Evolutionary conservation across 2,888 invertebrate species (phyloP).

Genomic region (Campopleginae sp.): DNA sequence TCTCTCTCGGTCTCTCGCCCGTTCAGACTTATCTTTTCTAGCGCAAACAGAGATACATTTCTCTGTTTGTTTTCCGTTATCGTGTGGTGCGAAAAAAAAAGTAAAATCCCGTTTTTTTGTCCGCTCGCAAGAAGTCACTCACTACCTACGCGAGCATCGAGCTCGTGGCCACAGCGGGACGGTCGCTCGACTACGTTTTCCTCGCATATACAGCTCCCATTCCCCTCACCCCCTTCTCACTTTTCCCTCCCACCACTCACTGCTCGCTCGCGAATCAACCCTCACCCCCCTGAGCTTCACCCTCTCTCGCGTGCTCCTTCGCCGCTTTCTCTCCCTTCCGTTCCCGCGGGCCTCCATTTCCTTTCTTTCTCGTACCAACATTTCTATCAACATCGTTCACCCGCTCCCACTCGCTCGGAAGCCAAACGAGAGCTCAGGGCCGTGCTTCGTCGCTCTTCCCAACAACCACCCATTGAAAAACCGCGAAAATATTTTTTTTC

Average conservation of each 20-base stretch:
- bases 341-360: slow-evolving; percentile 23
- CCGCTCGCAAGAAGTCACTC: slow-evolving; percentile 78
- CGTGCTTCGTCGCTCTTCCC: slow-evolving; percentile 48
- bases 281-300: slow-evolving; percentile 68
- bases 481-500: neutral
- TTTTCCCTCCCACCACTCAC: slow-evolving; percentile 49
- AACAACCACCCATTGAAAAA: slow-evolving; percentile 4
- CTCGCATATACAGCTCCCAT: slow-evolving; percentile 71
- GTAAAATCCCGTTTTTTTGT: slow-evolving; percentile 64
- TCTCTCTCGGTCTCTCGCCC: slow-evolving; percentile 14
- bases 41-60: slow-evolving; percentile 9
- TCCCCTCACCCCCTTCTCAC: slow-evolving; percentile 76
- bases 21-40: neutral
- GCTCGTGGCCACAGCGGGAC: slow-evolving; percentile 84
- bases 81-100: slow-evolving; percentile 35
- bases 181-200: slow-evolving; percentile 83
- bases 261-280: slow-evolving; percentile 56
- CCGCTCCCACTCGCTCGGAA: slow-evolving; percentile 60
- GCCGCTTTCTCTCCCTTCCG: slow-evolving; percentile 49
- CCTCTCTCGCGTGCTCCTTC: slow-evolving; percentile 45
- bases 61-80: slow-evolving; percentile 15
- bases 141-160: slow-evolving; percentile 82
- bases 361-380: slow-evolving; percentile 19
- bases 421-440: slow-evolving; percentile 64
- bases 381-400: slow-evolving; percentile 36